phyloP scores from a whole-genome alignment of 2,888 invertebrate genomes.

The Patella caerulea region DNA sequence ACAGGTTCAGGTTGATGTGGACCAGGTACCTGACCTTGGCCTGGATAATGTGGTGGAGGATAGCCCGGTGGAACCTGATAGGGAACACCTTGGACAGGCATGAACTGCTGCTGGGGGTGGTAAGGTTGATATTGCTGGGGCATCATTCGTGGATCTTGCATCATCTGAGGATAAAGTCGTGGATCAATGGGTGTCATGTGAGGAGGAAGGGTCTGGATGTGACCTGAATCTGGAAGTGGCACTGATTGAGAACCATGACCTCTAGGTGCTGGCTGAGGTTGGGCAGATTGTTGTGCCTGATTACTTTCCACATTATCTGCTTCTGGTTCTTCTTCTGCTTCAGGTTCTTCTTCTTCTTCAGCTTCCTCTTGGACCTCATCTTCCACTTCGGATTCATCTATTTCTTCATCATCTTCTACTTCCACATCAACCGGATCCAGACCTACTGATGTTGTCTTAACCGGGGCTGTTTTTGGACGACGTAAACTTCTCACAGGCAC shows the following conservation, averaged over 20 bases:
- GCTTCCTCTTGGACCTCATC: conserved; percentile 43
- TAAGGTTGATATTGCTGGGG: conserved; percentile 3
- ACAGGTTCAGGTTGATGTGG: conserved; percentile 23
- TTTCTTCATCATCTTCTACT: conserved; percentile 21
- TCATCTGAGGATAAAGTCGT: background rate
- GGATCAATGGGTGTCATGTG: background rate
- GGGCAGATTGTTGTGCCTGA: background rate
- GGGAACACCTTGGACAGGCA: conserved; percentile 44
- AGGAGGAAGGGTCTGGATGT: background rate
- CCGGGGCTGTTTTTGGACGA: background rate
- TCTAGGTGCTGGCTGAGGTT: conserved; percentile 16
- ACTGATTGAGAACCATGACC: background rate
- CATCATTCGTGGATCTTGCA: conserved; percentile 10
- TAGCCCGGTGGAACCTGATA: conserved; percentile 21
- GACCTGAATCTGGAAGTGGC: background rate
- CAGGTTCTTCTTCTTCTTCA: conserved; percentile 38
- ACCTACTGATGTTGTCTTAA: background rate
- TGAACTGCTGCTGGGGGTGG: conserved; percentile 39
- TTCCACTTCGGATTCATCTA: conserved; percentile 33
- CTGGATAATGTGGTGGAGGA: conserved; percentile 20
- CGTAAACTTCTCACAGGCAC: conserved; percentile 39
- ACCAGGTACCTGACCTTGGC: conserved; percentile 24
- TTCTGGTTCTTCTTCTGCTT: conserved; percentile 29
- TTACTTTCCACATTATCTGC: conserved; percentile 38
- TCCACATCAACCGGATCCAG: conserved; percentile 14